A percentile compares a stretch with the other conserved stretches of the same genome.
Evolutionary conservation across 2,797 vertebrate genomes (phyloP).

Genomic region (Tenualosa thibaudeaui): DNA sequence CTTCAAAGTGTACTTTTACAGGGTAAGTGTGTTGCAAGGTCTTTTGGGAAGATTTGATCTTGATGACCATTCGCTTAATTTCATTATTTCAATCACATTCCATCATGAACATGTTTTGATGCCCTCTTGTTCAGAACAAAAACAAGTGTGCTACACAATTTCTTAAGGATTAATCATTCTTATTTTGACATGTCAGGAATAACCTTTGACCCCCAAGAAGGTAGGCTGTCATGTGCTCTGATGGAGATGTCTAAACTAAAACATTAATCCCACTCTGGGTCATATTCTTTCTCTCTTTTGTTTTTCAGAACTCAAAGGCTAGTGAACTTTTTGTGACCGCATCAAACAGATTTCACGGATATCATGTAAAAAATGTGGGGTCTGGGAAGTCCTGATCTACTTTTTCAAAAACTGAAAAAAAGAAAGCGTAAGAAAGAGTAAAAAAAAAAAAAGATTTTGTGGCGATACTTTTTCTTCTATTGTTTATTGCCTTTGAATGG

Average conservation of each 20-base stretch:
- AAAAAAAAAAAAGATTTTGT: constrained; percentile 43
- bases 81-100: constrained; percentile 41
- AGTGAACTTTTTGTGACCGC: constrained; percentile 75
- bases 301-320: constrained; percentile 34
- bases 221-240: constrained; percentile 59
- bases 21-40: neutral
- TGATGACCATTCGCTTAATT: neutral
- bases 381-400: constrained; percentile 35
- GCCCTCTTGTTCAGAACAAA: constrained; percentile 33
- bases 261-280: constrained; percentile 58
- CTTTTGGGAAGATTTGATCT: constrained; percentile 20
- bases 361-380: constrained; percentile 69
- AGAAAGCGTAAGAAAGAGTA: no score
- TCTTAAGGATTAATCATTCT: constrained; percentile 60
- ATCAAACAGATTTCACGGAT: constrained; percentile 74
- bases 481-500: constrained; percentile 56
- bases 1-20: neutral
- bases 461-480: constrained; percentile 48
- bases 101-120: constrained; percentile 33
- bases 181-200: constrained; percentile 66
- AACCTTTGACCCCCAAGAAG: constrained; percentile 67
- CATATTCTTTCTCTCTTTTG: neutral
- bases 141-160: constrained; percentile 38
- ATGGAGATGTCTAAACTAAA: constrained; percentile 63
- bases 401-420: constrained; percentile 29